Base-by-base conservation (phyloP, 2,797 vertebrate species). In the Microctenopoma lineatum region DNA sequence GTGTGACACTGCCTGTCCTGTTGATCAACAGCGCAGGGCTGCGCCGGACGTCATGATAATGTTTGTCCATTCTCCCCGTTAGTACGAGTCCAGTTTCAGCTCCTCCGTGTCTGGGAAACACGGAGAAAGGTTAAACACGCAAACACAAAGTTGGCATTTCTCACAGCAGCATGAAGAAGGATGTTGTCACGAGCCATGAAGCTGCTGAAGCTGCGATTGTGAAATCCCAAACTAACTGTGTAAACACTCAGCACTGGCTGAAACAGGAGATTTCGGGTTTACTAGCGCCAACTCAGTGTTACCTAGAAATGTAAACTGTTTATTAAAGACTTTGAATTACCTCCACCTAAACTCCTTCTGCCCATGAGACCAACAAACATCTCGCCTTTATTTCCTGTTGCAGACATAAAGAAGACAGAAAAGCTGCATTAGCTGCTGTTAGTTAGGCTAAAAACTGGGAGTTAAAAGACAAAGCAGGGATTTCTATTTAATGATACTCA, bases 291-390 rank as follows among this genome's bases (percentile, higher is more conserved):
- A 21, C 21, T 21, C 21, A 21, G 21, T 21, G 21, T 27, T 51
- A 29, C 9, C 25, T 14, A 11, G 6, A 21, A 38, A 36, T 36
- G 27, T 18, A 4, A 16, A 52, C 34, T 5, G 1, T 12, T 0
- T 1, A 18, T 18, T 5, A 11, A 56, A 8, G 1, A 7, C 27
- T 56, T 46, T 27, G 2, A 8, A 13, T 84, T 90, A 94, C 93
- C 93, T 93, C 80, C 77, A 54, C 66, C 85, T 72, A 86, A 84
- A 73, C 84, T 87, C 69, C 92, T 90, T 59, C 83, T 89, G 25
- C 90, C 91, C 90, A 93, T 93, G 59, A 94, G 93, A 36, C 90
- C 91, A 59, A 92, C 92, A 81, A 89, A 91, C 74, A 66, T 90
- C 61, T 89, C 92, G 4, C 88, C 91, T 89, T 87, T 90, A 75